A percentile compares a stretch with the other conserved stretches of the same genome.
Conservation (phyloP, 1,140 invertebrate species). For the Drosophila parvula region DNA sequence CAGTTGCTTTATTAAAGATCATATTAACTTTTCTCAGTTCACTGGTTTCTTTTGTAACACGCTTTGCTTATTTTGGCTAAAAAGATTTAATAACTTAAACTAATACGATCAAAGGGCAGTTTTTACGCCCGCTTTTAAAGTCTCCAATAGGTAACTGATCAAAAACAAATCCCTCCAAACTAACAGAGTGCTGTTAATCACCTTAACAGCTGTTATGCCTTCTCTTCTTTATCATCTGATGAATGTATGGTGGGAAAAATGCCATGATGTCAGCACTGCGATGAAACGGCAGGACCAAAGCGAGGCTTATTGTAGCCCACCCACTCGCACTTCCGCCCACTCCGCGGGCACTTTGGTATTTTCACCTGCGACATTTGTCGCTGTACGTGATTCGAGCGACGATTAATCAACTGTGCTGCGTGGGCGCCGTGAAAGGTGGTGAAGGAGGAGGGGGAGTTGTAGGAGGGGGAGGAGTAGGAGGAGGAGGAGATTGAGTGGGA, state of each 20-base stretch:
- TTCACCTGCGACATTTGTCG: constrained; percentile 75
- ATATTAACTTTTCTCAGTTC: not conserved
- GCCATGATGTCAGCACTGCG: not conserved
- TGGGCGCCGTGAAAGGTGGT: constrained; percentile 37
- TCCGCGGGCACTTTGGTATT: constrained; percentile 22
- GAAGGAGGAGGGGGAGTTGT: no score
- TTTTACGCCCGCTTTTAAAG: not conserved
- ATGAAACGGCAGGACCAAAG: not conserved
- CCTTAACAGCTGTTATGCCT: no score
- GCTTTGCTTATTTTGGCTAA: not conserved
- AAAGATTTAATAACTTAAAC: not conserved
- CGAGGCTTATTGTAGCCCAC: constrained; percentile 14
- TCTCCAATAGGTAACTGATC: no score
- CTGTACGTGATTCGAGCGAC: constrained; percentile 71
- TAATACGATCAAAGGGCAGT: not conserved
- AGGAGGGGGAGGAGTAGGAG: no score
- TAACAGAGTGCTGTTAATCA: no score
- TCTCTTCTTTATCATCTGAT: no score
- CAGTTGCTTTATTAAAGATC: not conserved
- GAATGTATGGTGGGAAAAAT: not conserved
- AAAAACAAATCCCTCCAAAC: no score
- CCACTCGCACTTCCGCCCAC: not conserved
- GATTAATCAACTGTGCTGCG: constrained; percentile 70
- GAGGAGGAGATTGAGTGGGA: not conserved
- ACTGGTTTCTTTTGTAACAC: not conserved